phyloP scores from a whole-genome alignment of 2,888 invertebrate genomes.

The Thyatira batis region DNA sequence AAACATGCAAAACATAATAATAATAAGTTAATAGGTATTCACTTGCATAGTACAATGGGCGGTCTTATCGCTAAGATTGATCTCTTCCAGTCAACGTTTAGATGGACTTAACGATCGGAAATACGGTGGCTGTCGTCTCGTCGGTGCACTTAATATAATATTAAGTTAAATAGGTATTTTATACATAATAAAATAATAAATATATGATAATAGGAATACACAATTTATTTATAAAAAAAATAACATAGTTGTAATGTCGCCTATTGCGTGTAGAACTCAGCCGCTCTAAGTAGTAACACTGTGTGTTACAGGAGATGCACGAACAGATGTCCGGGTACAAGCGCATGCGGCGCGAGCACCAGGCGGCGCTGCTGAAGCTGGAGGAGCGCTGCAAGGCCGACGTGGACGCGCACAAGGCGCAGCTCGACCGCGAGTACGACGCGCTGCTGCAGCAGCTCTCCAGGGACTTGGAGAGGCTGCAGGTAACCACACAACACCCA shows the following conservation, averaged over 20 bases:
- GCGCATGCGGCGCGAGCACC: conserved; percentile 98
- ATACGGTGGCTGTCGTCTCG: no score
- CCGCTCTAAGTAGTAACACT: conserved; percentile 8
- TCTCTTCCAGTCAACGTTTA: no score
- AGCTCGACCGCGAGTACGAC: conserved; percentile 98
- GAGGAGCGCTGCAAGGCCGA: conserved; percentile 98
- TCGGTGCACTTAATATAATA: no score
- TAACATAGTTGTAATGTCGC: neutral
- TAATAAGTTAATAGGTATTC: no score
- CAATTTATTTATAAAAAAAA: no score
- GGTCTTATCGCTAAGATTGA: no score
- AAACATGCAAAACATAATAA: no score
- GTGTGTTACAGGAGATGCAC: conserved; percentile 92
- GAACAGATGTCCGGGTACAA: conserved; percentile 99
- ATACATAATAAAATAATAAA: no score
- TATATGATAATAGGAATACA: no score
- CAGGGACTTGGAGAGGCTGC: conserved; percentile 94
- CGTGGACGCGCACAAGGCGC: conserved; percentile 97
- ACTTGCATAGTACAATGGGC: no score
- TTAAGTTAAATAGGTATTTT: no score
- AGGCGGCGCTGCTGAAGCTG: conserved; percentile 95
- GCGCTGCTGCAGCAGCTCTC: conserved; percentile 94
- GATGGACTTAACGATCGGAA: no score
- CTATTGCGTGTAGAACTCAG: neutral
- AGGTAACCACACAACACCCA: conserved; percentile 76